Conservation (phyloP, 1,140 invertebrate species). For the Leptoteleia sp. region DNA sequence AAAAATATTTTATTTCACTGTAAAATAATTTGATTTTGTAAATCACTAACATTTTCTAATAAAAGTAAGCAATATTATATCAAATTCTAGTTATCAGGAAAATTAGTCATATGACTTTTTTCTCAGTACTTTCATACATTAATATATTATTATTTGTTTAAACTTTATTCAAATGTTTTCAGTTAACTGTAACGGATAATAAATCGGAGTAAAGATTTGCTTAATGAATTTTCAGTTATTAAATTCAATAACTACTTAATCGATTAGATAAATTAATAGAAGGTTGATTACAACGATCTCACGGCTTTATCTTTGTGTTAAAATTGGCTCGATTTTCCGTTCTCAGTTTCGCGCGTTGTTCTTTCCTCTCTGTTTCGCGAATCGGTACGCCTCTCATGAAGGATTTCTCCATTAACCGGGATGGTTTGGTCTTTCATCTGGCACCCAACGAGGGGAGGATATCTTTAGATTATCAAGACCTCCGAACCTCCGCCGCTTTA, state of each 20-base stretch:
- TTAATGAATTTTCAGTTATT: no score
- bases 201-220: no score
- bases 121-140: no score
- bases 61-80: no score
- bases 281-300: constrained; percentile 6
- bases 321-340: constrained; percentile 22
- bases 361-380: constrained; percentile 39
- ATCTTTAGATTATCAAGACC: constrained; percentile 81
- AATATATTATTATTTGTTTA: no score
- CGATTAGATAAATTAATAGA: neutral
- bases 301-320: constrained; percentile 8
- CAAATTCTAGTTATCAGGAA: no score
- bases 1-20: no score
- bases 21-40: no score
- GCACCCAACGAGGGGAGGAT: constrained; percentile 67
- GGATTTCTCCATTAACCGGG: constrained; percentile 42
- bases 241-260: neutral
- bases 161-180: no score
- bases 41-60: no score
- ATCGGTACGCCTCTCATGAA: constrained; percentile 48
- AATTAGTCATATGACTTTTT: no score
- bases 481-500: constrained; percentile 71
- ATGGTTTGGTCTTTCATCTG: constrained; percentile 61
- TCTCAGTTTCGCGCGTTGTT: constrained; percentile 17
- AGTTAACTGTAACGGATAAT: no score